Evolutionary conservation across 2,797 vertebrate genomes (phyloP), one percentile per base, ranked within the genome.

Genomic region (Capromys pilorides): DNA sequence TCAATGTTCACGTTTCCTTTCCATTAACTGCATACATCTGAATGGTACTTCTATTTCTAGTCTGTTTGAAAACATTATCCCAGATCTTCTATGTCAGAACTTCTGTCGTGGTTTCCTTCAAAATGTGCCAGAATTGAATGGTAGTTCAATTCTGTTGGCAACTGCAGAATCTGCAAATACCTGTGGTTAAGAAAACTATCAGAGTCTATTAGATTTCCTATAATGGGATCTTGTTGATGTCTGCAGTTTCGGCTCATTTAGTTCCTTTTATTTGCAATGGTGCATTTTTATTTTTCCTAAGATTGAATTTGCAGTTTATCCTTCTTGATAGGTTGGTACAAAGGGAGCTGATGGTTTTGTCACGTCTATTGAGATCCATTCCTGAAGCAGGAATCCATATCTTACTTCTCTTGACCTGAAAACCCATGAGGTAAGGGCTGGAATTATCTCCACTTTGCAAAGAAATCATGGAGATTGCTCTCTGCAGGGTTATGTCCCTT

Each of bases 171-270:
- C 84, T 88, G 24, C 39, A 89, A 92, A 93, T 54, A 54, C 31
- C 22, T 85, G 21, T 59, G 81, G 21, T 93, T 89, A 91, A 88
- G 80, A 95, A 90, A 95, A 88, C 59, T 82, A 33, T 14, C 31
- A 87, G n/a, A 16, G n/a, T 79, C 39, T 51, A 84, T 33, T 78
- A n/a, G 12, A 66, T 88, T 90, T 86, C 62, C 78, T 71, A 83
- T 59, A 36, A 62, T 28, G 14, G 36, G 36, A 92, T 49, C 16
- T 88, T 89, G 54, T 24, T 86, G 39, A 36, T 62, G 4, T 75
- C 69, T 45, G 4, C 26, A 88, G 57, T 66, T 71, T 81, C 33
- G 88, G n/a, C 39, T 94, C 62, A 80, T 51, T 36, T 54, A 80
- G 13, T 89, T 89, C 51, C 59, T 64, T 22, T 79, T 85, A 7